Evolutionary conservation across 2,797 vertebrate species (phyloP).

Genomic region (Pterois miles): DNA sequence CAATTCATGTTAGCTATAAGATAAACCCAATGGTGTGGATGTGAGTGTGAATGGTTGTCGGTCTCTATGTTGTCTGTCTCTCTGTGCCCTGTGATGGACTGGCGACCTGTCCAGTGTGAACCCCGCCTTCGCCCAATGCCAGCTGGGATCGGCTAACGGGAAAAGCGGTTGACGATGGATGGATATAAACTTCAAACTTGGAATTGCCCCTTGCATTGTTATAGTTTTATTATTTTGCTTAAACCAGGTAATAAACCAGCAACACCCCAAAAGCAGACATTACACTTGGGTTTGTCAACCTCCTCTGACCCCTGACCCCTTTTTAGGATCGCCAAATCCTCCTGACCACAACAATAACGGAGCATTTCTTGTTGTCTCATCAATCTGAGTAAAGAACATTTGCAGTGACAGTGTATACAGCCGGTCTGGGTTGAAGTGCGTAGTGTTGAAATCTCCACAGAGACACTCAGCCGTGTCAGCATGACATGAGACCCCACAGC

Average conservation of each 20-base stretch:
- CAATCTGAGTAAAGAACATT: background rate
- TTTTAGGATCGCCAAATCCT: background rate
- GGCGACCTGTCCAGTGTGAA: too few species aligned
- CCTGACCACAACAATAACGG: background rate
- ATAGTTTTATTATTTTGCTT: background rate
- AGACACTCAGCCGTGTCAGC: constrained; percentile 27
- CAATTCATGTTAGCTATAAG: background rate
- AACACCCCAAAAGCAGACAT: background rate
- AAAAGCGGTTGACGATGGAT: too few species aligned
- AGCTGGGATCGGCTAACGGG: too few species aligned
- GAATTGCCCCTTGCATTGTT: background rate
- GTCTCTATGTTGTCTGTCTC: too few species aligned
- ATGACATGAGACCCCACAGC: constrained; percentile 15
- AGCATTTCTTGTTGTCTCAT: background rate
- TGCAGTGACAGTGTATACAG: background rate
- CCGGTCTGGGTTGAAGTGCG: background rate
- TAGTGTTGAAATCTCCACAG: background rate
- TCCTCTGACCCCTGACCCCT: background rate
- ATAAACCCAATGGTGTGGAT: too few species aligned
- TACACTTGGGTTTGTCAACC: background rate
- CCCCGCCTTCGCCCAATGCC: too few species aligned
- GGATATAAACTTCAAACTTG: background rate
- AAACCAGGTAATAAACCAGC: background rate
- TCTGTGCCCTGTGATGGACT: too few species aligned
- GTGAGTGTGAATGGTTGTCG: too few species aligned